phyloP scores from a whole-genome alignment of 2,888 invertebrate species.

The Drosophila rellima region DNA sequence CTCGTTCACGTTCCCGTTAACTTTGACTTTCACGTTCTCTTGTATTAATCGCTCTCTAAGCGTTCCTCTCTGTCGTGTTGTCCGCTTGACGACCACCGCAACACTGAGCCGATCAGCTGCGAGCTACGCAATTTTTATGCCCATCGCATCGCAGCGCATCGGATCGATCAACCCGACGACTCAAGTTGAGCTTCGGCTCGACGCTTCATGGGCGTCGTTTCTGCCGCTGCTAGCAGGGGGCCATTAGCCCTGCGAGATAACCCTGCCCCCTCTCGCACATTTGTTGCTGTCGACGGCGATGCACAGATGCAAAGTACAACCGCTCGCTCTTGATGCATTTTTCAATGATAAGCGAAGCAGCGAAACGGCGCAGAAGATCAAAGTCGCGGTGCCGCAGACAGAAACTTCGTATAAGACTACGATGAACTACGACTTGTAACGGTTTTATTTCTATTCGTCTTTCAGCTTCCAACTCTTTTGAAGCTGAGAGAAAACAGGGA shows the following conservation, averaged over 20 bases:
- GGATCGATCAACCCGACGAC: conserved; percentile 30
- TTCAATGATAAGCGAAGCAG: conserved; percentile 40
- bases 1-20: conserved; percentile 20
- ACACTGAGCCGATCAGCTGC: conserved; percentile 74
- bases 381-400: conserved; percentile 40
- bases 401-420: background rate
- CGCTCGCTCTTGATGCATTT: conserved; percentile 39
- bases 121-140: conserved; percentile 71
- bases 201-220: conserved; percentile 10
- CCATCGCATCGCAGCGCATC: conserved; percentile 7
- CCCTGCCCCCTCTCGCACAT: conserved; percentile 10
- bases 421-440: conserved; percentile 2
- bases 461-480: background rate
- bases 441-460: background rate
- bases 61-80: conserved; percentile 17
- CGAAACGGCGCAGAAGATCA: conserved; percentile 44
- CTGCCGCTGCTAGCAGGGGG: conserved; percentile 25
- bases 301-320: conserved; percentile 64
- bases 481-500: background rate
- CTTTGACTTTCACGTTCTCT: conserved; percentile 10
- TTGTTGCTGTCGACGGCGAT: conserved; percentile 36
- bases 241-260: conserved; percentile 55
- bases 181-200: conserved; percentile 47
- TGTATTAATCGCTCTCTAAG: background rate
- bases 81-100: conserved; percentile 58